Percentiles rank a stretch among this genome's conserved stretches.
Conservation (phyloP, 2,888 invertebrate species). For the Plagodis pulveraria region DNA sequence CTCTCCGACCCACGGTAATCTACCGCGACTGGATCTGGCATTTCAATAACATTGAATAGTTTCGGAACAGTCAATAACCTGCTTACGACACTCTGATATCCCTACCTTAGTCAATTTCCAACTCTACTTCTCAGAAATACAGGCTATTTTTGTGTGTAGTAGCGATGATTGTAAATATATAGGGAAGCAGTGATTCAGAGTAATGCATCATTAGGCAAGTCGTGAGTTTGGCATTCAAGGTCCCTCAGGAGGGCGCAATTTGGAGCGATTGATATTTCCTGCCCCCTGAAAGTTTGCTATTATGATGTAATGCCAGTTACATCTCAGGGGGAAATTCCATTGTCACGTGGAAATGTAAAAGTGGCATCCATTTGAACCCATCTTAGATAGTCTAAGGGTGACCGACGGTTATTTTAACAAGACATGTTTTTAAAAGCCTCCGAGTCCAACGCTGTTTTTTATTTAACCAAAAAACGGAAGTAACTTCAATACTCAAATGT, state of each 20-base stretch:
- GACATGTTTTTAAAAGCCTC: too few relatives aligned
- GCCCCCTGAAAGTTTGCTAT: slow-evolving; percentile 51
- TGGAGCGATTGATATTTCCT: slow-evolving; percentile 67
- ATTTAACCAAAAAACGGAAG: too few relatives aligned
- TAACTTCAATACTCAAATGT: too few relatives aligned
- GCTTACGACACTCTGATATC: slow-evolving; percentile 44
- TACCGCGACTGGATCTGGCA: slow-evolving; percentile 47
- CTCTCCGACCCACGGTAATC: slow-evolving; percentile 11
- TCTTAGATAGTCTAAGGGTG: neutral
- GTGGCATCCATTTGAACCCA: slow-evolving; percentile 11
- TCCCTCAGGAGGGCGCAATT: slow-evolving; percentile 56
- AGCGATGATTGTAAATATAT: slow-evolving; percentile 43
- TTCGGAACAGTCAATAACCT: slow-evolving; percentile 54
- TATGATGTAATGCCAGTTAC: slow-evolving; percentile 48
- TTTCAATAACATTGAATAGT: slow-evolving; percentile 58
- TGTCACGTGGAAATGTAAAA: slow-evolving; percentile 20
- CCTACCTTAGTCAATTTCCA: neutral
- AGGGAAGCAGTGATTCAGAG: slow-evolving; percentile 56
- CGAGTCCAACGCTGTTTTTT: too few relatives aligned
- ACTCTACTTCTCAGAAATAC: neutral
- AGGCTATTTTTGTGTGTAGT: slow-evolving; percentile 30
- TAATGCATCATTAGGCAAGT: slow-evolving; percentile 63
- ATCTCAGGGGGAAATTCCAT: slow-evolving; percentile 29
- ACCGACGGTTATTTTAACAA: too few relatives aligned
- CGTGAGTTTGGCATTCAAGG: slow-evolving; percentile 68